Evolutionary conservation across 2,113 vertebrate genomes (phyloP), one percentile per base, ranked within the genome.

Genomic region (Oriolus oriolus): DNA sequence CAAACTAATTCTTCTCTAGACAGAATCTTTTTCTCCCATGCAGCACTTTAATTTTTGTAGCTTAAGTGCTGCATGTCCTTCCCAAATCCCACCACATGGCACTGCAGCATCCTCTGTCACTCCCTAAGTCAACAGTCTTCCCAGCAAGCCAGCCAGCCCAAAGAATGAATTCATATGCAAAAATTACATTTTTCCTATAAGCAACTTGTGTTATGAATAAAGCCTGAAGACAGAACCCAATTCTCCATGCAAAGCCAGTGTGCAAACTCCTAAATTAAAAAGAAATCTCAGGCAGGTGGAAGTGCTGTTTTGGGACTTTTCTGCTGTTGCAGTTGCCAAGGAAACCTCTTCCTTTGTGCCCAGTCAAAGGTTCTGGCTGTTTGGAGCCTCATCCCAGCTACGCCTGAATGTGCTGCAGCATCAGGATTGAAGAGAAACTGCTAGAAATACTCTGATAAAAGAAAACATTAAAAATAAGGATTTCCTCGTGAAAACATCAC

Each of bases 271-370:
- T 83, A 91, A 94, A 95, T 97, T 92, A 95, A 96, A 96, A 96
- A 92, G 76, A 76, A 95, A 96, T 95, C 86, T 92, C 90, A 93
- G 73, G 84, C 76, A 96, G 84, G 93, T 86, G 88, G 81, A 92
- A 95, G 78, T 91, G 57, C 86, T 86, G 64, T 89, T 93, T 53
- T 78, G 92, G 87, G 93, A 96, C 83, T 42, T 80, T 91, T 88
- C 59, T 87, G 68, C 78, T 49, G 66, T 82, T 94, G 74, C 5
- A 0, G 97, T 98, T 98, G 85, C 97, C 95, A 97, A 79, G 97
- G 97, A 90, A 98, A 98, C 97, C 2, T 15, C 42, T 94, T 97
- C 87, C 69, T 95, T 87, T 96, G 86, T 96, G 96, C 96, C 95
- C 87, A 95, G 96, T 75, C 89, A 95, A 97, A 97, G 85, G 93